A percentile compares a stretch with the other conserved stretches of the same genome.
Evolutionary conservation across 1,140 invertebrate species (phyloP).

Genomic region (Eumaeus atala): DNA sequence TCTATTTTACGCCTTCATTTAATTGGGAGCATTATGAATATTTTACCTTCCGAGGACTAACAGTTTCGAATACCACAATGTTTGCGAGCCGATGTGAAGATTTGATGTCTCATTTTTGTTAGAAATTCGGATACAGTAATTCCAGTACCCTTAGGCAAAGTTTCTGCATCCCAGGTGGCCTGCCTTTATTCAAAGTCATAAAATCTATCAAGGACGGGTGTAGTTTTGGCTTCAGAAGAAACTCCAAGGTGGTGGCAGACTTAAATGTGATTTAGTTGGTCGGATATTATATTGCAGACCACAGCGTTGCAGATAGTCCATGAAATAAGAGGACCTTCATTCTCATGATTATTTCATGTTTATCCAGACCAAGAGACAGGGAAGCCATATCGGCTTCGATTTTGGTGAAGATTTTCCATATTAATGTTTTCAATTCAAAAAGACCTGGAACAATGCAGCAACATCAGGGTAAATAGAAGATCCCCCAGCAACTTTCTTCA

Average conservation of each 20-base stretch:
- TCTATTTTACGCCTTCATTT: constrained; percentile 4
- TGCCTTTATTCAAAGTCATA: not conserved
- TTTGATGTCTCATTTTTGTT: not conserved
- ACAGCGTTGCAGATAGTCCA: constrained; percentile 1
- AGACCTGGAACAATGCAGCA: not conserved
- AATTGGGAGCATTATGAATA: not conserved
- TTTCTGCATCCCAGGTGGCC: not conserved
- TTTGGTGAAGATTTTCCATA: not conserved
- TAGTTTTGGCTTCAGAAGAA: too few species aligned
- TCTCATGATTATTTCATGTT: constrained; percentile 9
- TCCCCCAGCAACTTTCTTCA: too few species aligned
- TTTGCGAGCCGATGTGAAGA: constrained; percentile 10
- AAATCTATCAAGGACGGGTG: not conserved
- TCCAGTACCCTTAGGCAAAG: not conserved
- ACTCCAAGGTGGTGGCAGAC: not conserved
- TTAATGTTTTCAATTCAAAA: not conserved
- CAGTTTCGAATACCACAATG: constrained; percentile 10
- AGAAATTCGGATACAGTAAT: not conserved
- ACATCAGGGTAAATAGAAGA: not conserved
- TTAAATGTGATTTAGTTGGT: not conserved
- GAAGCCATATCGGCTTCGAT: not conserved
- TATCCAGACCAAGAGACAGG: constrained; percentile 7
- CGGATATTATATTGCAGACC: not conserved
- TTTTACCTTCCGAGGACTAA: constrained; percentile 14
- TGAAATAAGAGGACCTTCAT: constrained; percentile 9